These are phyloP conservation scores for Camponotus fellah DNA, from an alignment of 2,888 invertebrate species.

Conservation along the genomic window DNA sequence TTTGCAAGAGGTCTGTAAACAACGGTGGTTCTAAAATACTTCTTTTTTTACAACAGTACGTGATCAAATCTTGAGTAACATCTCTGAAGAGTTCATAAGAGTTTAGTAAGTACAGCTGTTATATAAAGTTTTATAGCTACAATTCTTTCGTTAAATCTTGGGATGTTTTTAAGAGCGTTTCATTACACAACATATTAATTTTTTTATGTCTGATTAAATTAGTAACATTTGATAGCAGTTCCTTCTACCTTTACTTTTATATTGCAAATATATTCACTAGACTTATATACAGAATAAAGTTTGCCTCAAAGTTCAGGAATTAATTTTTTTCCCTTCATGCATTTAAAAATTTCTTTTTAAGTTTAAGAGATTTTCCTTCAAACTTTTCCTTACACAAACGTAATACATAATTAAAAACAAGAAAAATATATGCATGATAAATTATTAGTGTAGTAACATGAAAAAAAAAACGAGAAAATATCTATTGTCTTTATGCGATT, in stretches of 20 bases:
- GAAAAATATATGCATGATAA: neutral
- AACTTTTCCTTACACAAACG: neutral
- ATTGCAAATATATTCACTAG: slow-evolving; percentile 16
- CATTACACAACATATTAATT: neutral
- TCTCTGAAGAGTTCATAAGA: slow-evolving; percentile 10
- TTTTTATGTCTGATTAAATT: neutral
- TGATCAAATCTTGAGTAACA: slow-evolving; percentile 32
- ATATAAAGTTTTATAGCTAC: slow-evolving; percentile 24
- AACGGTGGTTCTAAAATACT: slow-evolving; percentile 10
- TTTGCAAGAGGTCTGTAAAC: slow-evolving; percentile 8
- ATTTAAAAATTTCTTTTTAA: neutral
- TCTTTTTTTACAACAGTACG: slow-evolving; percentile 32
- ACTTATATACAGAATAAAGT: neutral
- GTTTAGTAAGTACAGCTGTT: slow-evolving; percentile 19
- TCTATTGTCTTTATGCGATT: neutral
- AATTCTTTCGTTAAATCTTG: slow-evolving; percentile 26
- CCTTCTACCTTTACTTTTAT: neutral
- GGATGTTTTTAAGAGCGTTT: slow-evolving; percentile 6
- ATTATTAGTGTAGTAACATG: neutral
- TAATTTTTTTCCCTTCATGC: neutral
- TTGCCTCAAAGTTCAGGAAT: neutral
- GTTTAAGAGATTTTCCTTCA: neutral
- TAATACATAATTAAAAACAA: neutral
- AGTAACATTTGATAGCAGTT: neutral
- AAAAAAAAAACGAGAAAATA: neutral